These are phyloP conservation scores for Candidula unifasciata DNA, from an alignment of 2,888 invertebrate genomes.

Conservation along the genomic window DNA sequence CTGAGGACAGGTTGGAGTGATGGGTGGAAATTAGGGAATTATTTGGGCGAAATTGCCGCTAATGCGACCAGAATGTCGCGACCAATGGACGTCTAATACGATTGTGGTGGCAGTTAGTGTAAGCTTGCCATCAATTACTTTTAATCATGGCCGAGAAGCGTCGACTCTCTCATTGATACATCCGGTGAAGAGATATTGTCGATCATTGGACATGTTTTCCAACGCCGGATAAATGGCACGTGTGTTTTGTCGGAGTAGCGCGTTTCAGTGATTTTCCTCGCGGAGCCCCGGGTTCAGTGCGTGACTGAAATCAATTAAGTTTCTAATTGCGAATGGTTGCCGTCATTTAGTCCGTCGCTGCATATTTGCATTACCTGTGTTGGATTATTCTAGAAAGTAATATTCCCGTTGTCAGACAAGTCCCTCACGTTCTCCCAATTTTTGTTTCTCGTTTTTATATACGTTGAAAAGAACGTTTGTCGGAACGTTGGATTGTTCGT, in stretches of 20 bases:
- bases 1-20: conserved; percentile 20
- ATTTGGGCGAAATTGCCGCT: conserved; percentile 49
- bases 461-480: too few species aligned
- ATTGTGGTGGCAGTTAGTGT: conserved; percentile 41
- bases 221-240: conserved; percentile 5
- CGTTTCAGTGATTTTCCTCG: background rate
- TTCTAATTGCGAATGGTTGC: background rate
- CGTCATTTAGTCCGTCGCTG: too few species aligned
- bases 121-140: conserved; percentile 49
- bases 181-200: conserved; percentile 6
- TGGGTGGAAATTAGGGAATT: conserved; percentile 42
- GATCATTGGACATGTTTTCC: background rate
- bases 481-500: too few species aligned
- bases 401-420: too few species aligned
- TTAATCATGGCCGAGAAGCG: conserved; percentile 32
- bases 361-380: too few species aligned
- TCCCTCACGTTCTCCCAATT: too few species aligned
- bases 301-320: background rate
- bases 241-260: background rate
- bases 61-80: conserved; percentile 34
- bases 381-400: too few species aligned
- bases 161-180: conserved; percentile 31
- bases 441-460: too few species aligned
- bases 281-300: too few species aligned
- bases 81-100: conserved; percentile 48